Evolutionary conservation across 2,888 invertebrate genomes (phyloP), one percentile per base, ranked within the genome.

Genomic region (Lycophotia porphyrea): DNA sequence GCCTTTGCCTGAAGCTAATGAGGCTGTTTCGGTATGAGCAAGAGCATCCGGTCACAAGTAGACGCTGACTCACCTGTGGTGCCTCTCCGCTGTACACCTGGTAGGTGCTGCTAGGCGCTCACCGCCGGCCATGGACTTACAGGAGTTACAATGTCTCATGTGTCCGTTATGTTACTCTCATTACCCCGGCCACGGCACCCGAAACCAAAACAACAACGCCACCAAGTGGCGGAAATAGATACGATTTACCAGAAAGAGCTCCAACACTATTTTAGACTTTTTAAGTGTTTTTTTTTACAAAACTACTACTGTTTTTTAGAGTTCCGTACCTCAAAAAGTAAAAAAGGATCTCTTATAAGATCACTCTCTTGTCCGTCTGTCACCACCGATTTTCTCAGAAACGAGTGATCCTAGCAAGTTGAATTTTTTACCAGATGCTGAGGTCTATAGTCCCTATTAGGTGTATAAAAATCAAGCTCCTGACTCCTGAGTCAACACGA

Each of bases 1-100:
- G n/a, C 58, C 39, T 78, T 60, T 18, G 18, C 55, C 47, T 47
- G 4, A 44, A 44, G 39, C 36, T 11, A 58, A 77, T 77, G 31
- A 68, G 13, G 5, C 55, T 21, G 21, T 66, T 55, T 52, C 42
- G 24, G 39, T 47, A n/a, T 9, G 44, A n/a, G 52, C 64, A n/a
- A 5, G 44, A n/a, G 52, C 64, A 24, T 44, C 74, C 31, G 47
- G 47, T 74, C 71, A 21, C 21, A 21, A 34, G 58, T 31, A 8
- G 31, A 60, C 21, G 58, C 31, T 60, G 58, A 60, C 34, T 60
- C 60, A 34, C 58, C 15, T 15, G 27, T 27, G 15, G 27, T 27
- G 55, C 49, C 49, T 49, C 49, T 49, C 11, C 49, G 44, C 44
- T 44, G 44, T 5, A 0, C 47, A 21, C 7, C 47, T 47, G n/a